phyloP scores from a whole-genome alignment of 2,888 invertebrate genomes.

The Cryptophagus acutangulus region DNA sequence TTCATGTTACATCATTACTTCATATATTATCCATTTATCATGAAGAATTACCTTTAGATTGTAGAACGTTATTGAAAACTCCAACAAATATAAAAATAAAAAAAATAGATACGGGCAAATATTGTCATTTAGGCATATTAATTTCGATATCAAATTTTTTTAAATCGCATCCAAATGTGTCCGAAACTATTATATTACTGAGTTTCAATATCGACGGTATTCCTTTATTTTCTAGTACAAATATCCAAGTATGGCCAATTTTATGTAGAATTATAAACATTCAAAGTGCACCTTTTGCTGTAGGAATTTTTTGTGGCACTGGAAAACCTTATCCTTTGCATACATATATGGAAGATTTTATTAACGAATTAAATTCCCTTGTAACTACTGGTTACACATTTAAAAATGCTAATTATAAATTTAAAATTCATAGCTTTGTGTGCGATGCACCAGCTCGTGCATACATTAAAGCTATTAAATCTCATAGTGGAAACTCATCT shows the following conservation, averaged over 20 bases:
- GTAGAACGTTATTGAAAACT: neutral
- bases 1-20: too few species aligned
- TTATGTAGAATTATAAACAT: conserved; percentile 8
- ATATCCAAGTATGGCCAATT: conserved; percentile 12
- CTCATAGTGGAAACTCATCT: conserved; percentile 17
- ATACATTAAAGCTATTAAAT: conserved; percentile 18
- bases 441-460: conserved; percentile 22
- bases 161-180: neutral
- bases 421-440: conserved; percentile 15
- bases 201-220: conserved; percentile 1
- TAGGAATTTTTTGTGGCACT: conserved; percentile 10
- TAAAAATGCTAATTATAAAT: neutral
- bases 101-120: neutral
- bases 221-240: conserved; percentile 10
- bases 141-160: neutral
- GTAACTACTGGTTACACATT: neutral
- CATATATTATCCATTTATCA: too few species aligned
- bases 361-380: conserved; percentile 6
- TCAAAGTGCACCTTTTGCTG: conserved; percentile 6
- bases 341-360: conserved; percentile 11
- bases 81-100: neutral
- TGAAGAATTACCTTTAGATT: neutral
- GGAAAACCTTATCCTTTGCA: conserved; percentile 8
- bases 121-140: neutral
- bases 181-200: conserved; percentile 10